Conservation (phyloP, 2,797 vertebrate species). For the Cichlasoma orientale region DNA sequence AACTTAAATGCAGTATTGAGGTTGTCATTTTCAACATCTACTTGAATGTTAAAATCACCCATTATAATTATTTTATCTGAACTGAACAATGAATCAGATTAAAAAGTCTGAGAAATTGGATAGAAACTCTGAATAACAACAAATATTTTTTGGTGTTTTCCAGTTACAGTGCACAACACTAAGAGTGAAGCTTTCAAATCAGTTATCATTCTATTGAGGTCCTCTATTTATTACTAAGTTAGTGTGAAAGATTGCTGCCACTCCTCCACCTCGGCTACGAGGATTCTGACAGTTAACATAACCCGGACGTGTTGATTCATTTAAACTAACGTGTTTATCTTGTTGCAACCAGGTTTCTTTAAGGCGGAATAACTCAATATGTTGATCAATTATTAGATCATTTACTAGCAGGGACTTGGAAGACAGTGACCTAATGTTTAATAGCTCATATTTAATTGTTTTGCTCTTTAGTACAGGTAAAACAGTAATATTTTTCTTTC, state of each 20-base stretch:
- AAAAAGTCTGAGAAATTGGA: neutral
- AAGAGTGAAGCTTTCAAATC: neutral
- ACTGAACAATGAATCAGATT: neutral
- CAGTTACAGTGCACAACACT: neutral
- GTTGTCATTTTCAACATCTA: neutral
- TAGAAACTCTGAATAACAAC: neutral
- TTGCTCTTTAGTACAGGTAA: neutral
- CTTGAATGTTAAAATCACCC: accelerated
- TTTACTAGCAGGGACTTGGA: neutral
- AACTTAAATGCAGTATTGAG: neutral
- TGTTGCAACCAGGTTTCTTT: neutral
- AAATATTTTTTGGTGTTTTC: no score
- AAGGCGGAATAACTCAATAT: no score
- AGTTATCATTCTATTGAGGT: neutral
- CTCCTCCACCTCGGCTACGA: neutral
- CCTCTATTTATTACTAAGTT: neutral
- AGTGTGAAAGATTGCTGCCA: neutral
- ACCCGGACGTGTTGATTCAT: neutral
- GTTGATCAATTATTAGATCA: no score
- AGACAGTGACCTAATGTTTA: neutral
- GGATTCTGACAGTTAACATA: neutral
- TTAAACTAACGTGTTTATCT: neutral
- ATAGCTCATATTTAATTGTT: neutral
- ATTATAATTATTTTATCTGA: accelerated
- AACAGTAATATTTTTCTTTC: neutral